phyloP scores from a whole-genome alignment of 92 coral and sea anemone species.

The Anthopleura xanthogrammica region DNA sequence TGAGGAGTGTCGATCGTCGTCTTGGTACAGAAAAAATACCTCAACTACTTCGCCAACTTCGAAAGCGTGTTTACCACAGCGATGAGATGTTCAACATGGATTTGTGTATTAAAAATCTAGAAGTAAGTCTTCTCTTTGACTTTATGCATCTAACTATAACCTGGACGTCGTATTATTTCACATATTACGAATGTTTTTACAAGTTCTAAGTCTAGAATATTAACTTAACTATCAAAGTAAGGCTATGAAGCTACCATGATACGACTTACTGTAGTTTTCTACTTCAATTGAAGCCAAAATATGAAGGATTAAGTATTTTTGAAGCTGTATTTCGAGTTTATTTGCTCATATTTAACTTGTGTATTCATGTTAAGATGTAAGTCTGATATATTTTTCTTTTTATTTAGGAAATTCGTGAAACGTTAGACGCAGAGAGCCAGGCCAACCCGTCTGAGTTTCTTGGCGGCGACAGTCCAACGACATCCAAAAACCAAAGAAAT shows the following conservation, averaged over 20 bases:
- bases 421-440: constrained; percentile 1
- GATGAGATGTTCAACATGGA: constrained; percentile 62
- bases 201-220: neutral
- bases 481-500: constrained; percentile 12
- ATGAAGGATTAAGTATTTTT: neutral
- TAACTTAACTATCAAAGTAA: neutral
- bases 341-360: neutral
- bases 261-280: neutral
- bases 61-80: constrained; percentile 48
- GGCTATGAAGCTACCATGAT: neutral
- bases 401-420: constrained; percentile 56
- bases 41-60: constrained; percentile 58
- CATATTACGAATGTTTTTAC: neutral
- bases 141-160: too few relatives aligned
- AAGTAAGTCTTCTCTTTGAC: constrained; percentile 7
- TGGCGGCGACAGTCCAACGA: neutral
- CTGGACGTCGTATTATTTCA: too few relatives aligned
- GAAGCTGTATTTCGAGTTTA: neutral
- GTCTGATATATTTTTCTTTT: neutral
- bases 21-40: constrained; percentile 78
- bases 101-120: constrained; percentile 5
- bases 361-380: neutral
- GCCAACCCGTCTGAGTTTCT: neutral
- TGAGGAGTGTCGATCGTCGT: constrained; percentile 77
- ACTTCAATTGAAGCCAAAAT: neutral